Percentiles rank a stretch among this genome's conserved stretches.
phyloP scores from a whole-genome alignment of 2,797 vertebrate species.

The Myotis vivesi region DNA sequence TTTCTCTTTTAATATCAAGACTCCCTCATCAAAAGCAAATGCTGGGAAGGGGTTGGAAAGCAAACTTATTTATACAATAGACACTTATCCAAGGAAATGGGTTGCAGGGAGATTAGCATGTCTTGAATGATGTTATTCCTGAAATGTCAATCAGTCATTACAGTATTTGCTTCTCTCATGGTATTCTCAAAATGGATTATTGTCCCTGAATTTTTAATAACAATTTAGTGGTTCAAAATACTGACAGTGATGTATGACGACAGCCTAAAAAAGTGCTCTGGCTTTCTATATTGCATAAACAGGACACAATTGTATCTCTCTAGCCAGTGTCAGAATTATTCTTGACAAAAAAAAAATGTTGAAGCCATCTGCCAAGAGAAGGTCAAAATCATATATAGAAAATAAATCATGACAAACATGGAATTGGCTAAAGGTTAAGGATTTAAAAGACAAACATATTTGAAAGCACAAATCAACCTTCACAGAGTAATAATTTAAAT shows the following conservation, averaged over 20 bases:
- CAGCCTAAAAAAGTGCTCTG: conserved; percentile 55
- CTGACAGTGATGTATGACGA: conserved; percentile 75
- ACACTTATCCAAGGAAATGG: conserved; percentile 56
- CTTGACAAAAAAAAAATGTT: conserved; percentile 65
- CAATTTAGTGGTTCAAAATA: conserved; percentile 79
- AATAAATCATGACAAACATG: conserved; percentile 83
- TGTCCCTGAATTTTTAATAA: conserved; percentile 80
- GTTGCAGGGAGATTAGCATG: conserved; percentile 67
- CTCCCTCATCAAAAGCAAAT: conserved; percentile 55
- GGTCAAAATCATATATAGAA: conserved; percentile 83
- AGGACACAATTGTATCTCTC: conserved; percentile 68
- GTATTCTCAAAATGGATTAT: conserved; percentile 73
- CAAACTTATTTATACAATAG: conserved; percentile 65
- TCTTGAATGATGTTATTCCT: conserved; percentile 70
- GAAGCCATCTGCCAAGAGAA: conserved; percentile 78
- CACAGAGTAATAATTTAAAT: conserved; percentile 75
- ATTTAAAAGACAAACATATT: conserved; percentile 81
- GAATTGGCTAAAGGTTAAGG: conserved; percentile 84
- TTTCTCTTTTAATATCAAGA: conserved; percentile 53
- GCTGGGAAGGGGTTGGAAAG: conserved; percentile 58
- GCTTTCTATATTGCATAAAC: conserved; percentile 67
- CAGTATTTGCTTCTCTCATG: conserved; percentile 68
- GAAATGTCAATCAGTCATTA: conserved; percentile 76
- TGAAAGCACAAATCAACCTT: conserved; percentile 75
- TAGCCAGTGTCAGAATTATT: conserved; percentile 73